Base-by-base conservation (phyloP, 1,140 invertebrate genomes). In the Goniozus legneri region DNA sequence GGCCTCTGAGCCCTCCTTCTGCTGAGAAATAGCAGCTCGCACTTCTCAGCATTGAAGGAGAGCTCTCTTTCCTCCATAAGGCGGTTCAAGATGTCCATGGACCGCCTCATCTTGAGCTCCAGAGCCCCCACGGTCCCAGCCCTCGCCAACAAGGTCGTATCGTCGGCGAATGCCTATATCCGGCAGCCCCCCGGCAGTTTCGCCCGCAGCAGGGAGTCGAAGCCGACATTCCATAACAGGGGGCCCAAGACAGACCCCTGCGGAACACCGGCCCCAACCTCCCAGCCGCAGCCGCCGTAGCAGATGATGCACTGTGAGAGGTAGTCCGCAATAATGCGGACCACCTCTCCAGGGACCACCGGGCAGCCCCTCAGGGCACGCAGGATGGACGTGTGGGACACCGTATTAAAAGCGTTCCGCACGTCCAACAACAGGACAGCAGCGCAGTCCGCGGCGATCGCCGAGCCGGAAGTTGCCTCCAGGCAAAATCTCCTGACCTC, bases 181-280 rank as follows among this genome's bases (percentile, higher is more conserved):
- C 24, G 24, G 10, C 24, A 27, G 4, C 24, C 24, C 4, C 24
- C 10, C 4, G 10, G 24, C 24, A 27, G 24, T 4, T 27, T 6
- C 4, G 10, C 24, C 24, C 24, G 4, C 4, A 27, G 24, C 4
- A 27, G 24, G 4, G 4, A 4, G 10, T 27, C 24, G 24, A 35
- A 39, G 18, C 27, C 10, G n/a, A 38, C 16, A 6, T 44, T 32
- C 47, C 47, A 44, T 24, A 42, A 16, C 15, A 31, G 2, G 3
- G 47, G 42, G 3, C 47, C 40, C 8, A 45, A 18, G 4, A 36
- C 22, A 2, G 34, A 45, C 16, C 43, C 40, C 32, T 45, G 34
- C 3, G 34, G 19, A 2, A 37, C 43, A 13, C 34, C 43, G 6
- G 33, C 43, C 3, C 12, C 14, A 2, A 45, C n/a, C 7, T 24